phyloP scores from a whole-genome alignment of 2,888 invertebrate genomes.

The Onchidella celtica region DNA sequence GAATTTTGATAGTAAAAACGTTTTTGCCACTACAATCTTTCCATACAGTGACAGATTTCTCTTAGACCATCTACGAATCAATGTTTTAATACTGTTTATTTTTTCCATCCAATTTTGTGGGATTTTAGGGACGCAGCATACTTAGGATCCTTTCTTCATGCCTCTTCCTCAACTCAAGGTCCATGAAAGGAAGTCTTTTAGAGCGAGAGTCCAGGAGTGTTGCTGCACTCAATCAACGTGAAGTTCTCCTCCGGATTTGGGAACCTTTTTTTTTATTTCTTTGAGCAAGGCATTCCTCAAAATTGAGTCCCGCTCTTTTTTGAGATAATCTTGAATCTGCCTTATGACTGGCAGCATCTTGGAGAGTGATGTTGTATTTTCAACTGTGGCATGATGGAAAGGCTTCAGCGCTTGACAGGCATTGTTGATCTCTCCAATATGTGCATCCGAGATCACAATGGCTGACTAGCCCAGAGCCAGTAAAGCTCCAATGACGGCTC shows the following conservation, averaged over 20 bases:
- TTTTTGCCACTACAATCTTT: no score
- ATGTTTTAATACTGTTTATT: no score
- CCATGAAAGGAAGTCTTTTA: background rate
- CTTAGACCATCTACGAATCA: no score
- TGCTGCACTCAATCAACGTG: background rate
- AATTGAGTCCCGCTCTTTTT: background rate
- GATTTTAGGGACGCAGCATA: background rate
- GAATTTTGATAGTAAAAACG: no score
- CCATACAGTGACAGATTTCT: no score
- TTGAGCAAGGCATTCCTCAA: background rate
- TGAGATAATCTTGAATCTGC: background rate
- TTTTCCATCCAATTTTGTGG: no score
- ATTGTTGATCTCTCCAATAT: background rate
- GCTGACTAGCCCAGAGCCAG: background rate
- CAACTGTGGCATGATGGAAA: background rate
- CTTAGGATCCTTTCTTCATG: background rate
- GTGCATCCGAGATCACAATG: background rate
- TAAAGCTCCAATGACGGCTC: background rate
- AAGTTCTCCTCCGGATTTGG: slow-evolving; percentile 10
- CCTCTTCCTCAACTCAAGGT: background rate
- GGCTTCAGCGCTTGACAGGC: background rate
- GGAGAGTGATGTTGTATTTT: background rate
- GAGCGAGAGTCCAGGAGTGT: slow-evolving; percentile 8
- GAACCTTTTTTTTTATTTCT: background rate
- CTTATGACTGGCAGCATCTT: slow-evolving; percentile 4